These are phyloP conservation scores for Drosophila prostipennis DNA, from an alignment of 2,888 invertebrate genomes.

Conservation along the genomic window DNA sequence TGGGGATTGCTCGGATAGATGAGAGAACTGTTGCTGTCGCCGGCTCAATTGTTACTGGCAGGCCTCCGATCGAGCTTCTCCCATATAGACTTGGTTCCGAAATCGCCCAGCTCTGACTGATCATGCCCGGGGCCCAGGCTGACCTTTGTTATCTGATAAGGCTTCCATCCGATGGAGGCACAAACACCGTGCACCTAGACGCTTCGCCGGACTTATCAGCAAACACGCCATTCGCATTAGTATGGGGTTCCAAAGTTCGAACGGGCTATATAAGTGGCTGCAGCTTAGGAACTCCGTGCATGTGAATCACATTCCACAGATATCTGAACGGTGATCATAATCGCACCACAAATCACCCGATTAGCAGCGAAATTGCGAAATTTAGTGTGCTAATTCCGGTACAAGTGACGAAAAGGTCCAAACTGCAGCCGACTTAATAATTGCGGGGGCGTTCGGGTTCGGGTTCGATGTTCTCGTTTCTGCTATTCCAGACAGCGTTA, in stretches of 20 bases:
- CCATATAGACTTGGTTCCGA: constrained; percentile 49
- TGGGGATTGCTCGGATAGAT: neutral
- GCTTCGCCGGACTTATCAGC: constrained; percentile 55
- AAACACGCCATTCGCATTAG: constrained; percentile 57
- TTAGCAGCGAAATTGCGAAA: constrained; percentile 10
- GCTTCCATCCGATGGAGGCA: constrained; percentile 21
- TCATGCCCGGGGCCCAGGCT: constrained; percentile 16
- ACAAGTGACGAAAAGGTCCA: constrained; percentile 34
- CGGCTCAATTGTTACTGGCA: constrained; percentile 31
- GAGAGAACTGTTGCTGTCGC: constrained; percentile 20
- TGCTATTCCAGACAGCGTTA: constrained; percentile 24
- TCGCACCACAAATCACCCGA: constrained; percentile 31
- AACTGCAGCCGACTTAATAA: constrained; percentile 26
- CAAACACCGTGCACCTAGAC: constrained; percentile 56
- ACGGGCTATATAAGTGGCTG: constrained; percentile 17
- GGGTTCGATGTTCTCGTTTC: constrained; percentile 25
- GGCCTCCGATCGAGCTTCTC: constrained; percentile 40
- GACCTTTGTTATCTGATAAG: constrained; percentile 31
- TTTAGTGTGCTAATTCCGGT: constrained; percentile 7
- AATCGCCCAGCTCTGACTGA: constrained; percentile 51
- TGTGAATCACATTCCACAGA: constrained; percentile 32
- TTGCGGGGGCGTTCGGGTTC: constrained; percentile 29
- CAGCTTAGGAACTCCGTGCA: constrained; percentile 56
- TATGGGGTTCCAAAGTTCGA: constrained; percentile 63
- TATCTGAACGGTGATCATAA: constrained; percentile 31